Base-by-base conservation (phyloP, 92 coral and sea anemone genomes). In the Blastomussa wellsi region DNA sequence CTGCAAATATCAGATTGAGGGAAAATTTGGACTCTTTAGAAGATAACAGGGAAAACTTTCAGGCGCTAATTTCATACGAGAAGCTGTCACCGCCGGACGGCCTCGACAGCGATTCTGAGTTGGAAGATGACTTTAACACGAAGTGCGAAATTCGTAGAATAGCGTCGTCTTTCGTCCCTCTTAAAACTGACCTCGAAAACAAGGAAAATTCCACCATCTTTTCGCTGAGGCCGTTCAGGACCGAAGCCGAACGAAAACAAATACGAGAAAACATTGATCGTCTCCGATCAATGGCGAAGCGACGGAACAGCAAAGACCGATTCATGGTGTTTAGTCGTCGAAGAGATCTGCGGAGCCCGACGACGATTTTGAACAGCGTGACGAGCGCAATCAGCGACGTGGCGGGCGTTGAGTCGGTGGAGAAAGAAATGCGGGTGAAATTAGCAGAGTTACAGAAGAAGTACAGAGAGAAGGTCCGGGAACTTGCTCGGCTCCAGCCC, bases 241-340 rank as follows among this genome's bases (percentile, higher is more conserved):
- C 92, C 68, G 99, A 97, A 81, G 92, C 86, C 60, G 94, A 97
- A 57, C 92, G 95, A 78, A 90, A 88, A 75, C 87, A 90, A 60
- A 97, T 97, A 57, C 98, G 97, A 24, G 99, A 97, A 49, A 97
- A 93, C 62, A 97, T 97, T 72, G 95, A 97, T 79, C 93, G 95
- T 48, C 88, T 93, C 48, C 93, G 99, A 35, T 87, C 80, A 82
- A 79, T 93, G 78, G 99, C 99, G 42, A 97, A 95, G 86, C 88
- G 96, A 24, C 94, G 99, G 47, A 86, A 90, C 66, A 94, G 97
- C 52, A 94, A 97, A 84, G 98, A 94, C 31, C 90, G 98, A 22
- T 90, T 90, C 38, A 94, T 85, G 62, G 93, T 83, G 66, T 87
- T 92, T 48, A 90, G 95, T 22, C 93, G 95, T 22, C 87, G 89